Percentiles rank a stretch among this genome's conserved stretches.
These are phyloP conservation scores for Noctua pronuba DNA, from an alignment of 2,888 invertebrate genomes.

Conservation along the genomic window DNA sequence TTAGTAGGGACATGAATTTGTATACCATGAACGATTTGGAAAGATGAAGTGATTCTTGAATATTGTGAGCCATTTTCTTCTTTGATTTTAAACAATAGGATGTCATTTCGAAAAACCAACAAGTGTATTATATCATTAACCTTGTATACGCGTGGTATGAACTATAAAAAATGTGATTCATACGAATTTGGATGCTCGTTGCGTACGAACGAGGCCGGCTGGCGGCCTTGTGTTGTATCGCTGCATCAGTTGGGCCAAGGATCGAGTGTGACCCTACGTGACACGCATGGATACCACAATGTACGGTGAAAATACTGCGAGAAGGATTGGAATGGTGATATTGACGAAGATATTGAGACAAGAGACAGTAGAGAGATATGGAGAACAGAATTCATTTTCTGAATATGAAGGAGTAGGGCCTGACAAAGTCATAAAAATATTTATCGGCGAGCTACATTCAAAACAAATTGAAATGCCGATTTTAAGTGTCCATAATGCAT, in stretches of 20 bases:
- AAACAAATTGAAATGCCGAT: constrained; percentile 14
- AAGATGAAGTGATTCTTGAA: not conserved
- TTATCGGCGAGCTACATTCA: not conserved
- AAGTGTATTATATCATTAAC: constrained; percentile 75
- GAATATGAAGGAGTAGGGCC: not conserved
- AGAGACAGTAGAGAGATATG: not conserved
- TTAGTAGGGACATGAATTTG: constrained; percentile 1
- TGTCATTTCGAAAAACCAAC: constrained; percentile 60
- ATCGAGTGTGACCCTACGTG: constrained; percentile 78
- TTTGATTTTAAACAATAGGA: constrained; percentile 47
- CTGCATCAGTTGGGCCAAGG: constrained; percentile 84
- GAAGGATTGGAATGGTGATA: constrained; percentile 25
- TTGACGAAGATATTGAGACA: constrained; percentile 23
- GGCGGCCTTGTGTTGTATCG: constrained; percentile 82
- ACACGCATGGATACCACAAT: constrained; percentile 71
- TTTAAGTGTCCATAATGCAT: constrained; percentile 47
- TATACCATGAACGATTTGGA: not conserved
- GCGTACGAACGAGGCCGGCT: constrained; percentile 84
- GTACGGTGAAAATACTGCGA: constrained; percentile 62
- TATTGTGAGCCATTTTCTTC: constrained; percentile 30
- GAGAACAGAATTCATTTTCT: not conserved
- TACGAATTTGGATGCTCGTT: constrained; percentile 82
- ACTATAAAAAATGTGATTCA: constrained; percentile 78
- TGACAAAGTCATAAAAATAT: not conserved
- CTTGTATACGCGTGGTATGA: constrained; percentile 74